phyloP scores from a whole-genome alignment of 2,888 invertebrate species.

The Vandiemenella viatica region DNA sequence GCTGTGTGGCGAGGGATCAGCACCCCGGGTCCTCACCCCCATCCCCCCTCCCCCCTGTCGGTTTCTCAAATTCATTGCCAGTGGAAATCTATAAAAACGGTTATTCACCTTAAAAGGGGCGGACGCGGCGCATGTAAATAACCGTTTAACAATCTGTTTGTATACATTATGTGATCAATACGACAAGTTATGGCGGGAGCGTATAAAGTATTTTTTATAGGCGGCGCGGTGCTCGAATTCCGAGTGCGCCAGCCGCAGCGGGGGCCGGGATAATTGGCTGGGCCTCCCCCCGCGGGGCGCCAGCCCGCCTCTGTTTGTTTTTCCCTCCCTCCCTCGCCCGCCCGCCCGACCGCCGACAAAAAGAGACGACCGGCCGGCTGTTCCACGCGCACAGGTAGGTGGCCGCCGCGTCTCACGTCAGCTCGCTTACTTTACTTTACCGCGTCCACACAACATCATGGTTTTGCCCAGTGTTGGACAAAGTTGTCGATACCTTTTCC shows the following conservation, averaged over 20 bases:
- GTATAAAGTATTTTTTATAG: not conserved
- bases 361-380: not conserved
- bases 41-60: no score
- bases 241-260: slow-evolving; percentile 14
- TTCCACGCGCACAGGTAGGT: no score
- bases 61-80: no score
- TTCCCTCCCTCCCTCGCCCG: slow-evolving; percentile 10
- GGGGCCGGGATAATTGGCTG: slow-evolving; percentile 18
- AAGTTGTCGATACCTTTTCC: no score
- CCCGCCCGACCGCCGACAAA: not conserved
- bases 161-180: slow-evolving; percentile 12
- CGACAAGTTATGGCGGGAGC: slow-evolving; percentile 6
- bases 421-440: no score
- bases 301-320: slow-evolving; percentile 16
- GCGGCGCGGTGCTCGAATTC: not conserved
- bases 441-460: no score
- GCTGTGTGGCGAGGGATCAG: no score
- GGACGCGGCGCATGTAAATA: slow-evolving; percentile 9
- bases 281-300: slow-evolving; percentile 12
- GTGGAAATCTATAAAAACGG: not conserved
- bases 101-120: slow-evolving; percentile 4
- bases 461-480: no score
- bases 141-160: slow-evolving; percentile 12
- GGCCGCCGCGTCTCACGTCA: no score
- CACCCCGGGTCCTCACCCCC: no score